Percentiles rank a stretch among this genome's conserved stretches.
These are phyloP conservation scores for Dermolepida albohirtum DNA, from an alignment of 2,888 invertebrate species.

Conservation along the genomic window DNA sequence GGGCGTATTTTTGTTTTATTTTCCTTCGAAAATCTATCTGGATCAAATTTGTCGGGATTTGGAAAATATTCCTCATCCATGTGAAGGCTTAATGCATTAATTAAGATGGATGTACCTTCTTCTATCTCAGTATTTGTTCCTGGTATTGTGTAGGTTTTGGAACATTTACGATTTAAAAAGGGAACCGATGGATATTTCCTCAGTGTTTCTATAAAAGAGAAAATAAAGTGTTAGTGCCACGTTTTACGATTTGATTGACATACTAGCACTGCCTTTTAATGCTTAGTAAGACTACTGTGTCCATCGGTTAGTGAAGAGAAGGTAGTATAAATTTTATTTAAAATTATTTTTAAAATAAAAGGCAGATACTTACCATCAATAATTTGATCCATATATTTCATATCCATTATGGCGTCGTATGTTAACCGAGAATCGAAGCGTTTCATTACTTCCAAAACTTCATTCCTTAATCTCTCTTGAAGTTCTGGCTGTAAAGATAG, in stretches of 20 bases:
- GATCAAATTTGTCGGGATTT: conserved; percentile 69
- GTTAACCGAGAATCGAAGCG: conserved; percentile 58
- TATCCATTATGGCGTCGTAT: conserved; percentile 63
- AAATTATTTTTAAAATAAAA: too few relatives aligned
- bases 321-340: too few relatives aligned
- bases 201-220: conserved; percentile 58
- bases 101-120: conserved; percentile 67
- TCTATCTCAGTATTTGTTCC: conserved; percentile 66
- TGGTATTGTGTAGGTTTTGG: conserved; percentile 66
- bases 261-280: too few relatives aligned
- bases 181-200: conserved; percentile 58
- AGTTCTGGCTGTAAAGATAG: conserved; percentile 61
- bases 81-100: conserved; percentile 70
- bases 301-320: too few relatives aligned
- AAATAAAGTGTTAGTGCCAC: too few relatives aligned
- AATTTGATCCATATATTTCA: conserved; percentile 65
- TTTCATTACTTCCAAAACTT: conserved; percentile 57
- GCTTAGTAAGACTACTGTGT: too few relatives aligned
- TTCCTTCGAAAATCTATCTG: conserved; percentile 69
- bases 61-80: conserved; percentile 70
- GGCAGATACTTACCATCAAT: conserved; percentile 58
- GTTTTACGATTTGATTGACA: too few relatives aligned
- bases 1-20: conserved; percentile 60
- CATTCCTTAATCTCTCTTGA: conserved; percentile 62
- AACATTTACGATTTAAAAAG: conserved; percentile 67